Evolutionary conservation across 1,140 invertebrate species (phyloP).

Genomic region (Arion vulgaris): DNA sequence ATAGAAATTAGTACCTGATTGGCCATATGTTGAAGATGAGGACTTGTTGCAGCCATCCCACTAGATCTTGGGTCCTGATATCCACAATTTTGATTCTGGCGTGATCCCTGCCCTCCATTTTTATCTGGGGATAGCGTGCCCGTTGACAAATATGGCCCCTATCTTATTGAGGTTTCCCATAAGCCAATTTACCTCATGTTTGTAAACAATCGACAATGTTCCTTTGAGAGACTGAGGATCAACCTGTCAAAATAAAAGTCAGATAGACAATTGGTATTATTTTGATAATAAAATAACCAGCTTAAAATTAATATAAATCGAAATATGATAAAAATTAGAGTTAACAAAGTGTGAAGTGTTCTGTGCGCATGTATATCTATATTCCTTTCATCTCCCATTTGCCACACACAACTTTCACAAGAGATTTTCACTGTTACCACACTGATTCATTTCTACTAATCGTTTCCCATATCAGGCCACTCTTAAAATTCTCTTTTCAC

Average conservation of each 20-base stretch:
- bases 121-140: conserved; percentile 50
- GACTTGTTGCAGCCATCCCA: conserved; percentile 30
- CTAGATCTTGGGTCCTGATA: conserved; percentile 24
- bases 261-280: too few relatives aligned
- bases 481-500: too few relatives aligned
- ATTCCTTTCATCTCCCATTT: too few relatives aligned
- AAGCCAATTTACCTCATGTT: conserved; percentile 44
- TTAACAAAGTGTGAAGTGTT: too few relatives aligned
- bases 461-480: too few relatives aligned
- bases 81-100: conserved; percentile 26
- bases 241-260: conserved; percentile 38
- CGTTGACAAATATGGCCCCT: conserved; percentile 58
- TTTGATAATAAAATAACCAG: neutral
- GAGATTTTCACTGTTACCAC: too few relatives aligned
- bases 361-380: too few relatives aligned
- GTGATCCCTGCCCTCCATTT: conserved; percentile 15
- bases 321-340: too few relatives aligned
- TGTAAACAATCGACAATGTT: conserved; percentile 50
- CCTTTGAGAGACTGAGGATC: conserved; percentile 51
- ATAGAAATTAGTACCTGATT: conserved; percentile 23
- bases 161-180: conserved; percentile 44
- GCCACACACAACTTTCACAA: too few relatives aligned
- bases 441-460: too few relatives aligned
- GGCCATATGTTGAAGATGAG: conserved; percentile 37
- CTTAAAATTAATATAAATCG: too few relatives aligned